Base-by-base conservation (phyloP, 1,140 invertebrate genomes). In the Amphibalanus amphitrite region DNA sequence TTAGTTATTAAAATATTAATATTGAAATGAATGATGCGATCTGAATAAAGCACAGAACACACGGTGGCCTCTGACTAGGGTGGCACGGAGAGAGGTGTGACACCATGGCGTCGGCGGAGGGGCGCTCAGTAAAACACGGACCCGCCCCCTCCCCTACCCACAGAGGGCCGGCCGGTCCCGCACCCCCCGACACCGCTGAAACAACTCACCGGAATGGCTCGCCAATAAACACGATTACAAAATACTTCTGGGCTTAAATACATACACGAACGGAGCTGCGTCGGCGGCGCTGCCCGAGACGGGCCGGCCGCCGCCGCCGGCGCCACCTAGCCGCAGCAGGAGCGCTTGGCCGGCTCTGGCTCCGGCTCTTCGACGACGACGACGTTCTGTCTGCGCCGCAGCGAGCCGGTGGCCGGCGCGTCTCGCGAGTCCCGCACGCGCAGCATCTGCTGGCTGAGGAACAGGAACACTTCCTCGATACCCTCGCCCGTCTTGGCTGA, bases 401-500 rank as follows among this genome's bases (percentile, higher is more conserved):
- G 47, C 6, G 47, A 59, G 47, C 47, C 47, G 47, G 47, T 59
- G 47, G 13, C 68, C 10, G 20, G 10, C 10, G 68, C 33, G 29
- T 65, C 69, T 29, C 71, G 25, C 33, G 67, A 40, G 30, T 69
- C 70, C 25, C 81, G 82, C 72, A 81, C 80, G 33, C 82, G 78
- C 69, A 88, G 83, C 87, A 89, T 89, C 69, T 84, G 79, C 70
- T 87, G 86, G 28, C 90, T 90, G 69, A 98, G 80, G 74, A 93
- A 88, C 67, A 95, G 79, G 80, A 98, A 98, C 78, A 98, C 83
- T 75, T 97, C 93, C 78, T 96, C 90, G 28, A 98, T 91, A 30
- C 92, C 91, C 80, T 89, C 85, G 79, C 97, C 97, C 29, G 89
- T 79, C 82, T 98, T 98, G 0, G 97, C 97, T 29, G 96, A 98